Conservation (phyloP, 2,797 vertebrate genomes). For the Typhlichthys subterraneus region DNA sequence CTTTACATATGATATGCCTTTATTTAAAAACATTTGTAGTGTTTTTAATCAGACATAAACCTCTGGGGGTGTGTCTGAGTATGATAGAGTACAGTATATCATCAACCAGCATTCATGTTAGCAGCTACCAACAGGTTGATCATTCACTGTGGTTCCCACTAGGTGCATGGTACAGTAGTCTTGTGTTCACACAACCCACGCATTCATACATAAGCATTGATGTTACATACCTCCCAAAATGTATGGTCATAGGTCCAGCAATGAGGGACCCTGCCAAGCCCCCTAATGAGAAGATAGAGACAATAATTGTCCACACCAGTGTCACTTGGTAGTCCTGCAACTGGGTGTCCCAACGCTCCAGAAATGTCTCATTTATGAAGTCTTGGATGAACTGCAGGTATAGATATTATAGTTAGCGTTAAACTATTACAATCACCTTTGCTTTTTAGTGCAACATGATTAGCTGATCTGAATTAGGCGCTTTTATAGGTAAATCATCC, state of each 20-base stretch:
- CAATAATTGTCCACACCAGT: constrained; percentile 87
- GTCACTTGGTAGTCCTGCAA: constrained; percentile 77
- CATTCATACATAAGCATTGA: background rate
- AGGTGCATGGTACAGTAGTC: too few relatives aligned
- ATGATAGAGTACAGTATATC: background rate
- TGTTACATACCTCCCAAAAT: constrained; percentile 82
- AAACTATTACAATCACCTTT: background rate
- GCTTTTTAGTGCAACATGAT: too few relatives aligned
- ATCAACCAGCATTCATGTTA: background rate
- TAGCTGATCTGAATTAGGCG: too few relatives aligned
- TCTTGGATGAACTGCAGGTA: constrained; percentile 82
- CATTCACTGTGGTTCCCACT: constrained; percentile 22
- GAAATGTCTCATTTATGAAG: constrained; percentile 86
- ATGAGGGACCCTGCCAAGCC: constrained; percentile 84
- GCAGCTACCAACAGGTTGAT: constrained; percentile 9
- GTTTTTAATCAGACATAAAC: too few relatives aligned
- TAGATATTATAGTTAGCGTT: constrained; percentile 3
- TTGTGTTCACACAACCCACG: background rate
- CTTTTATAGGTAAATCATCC: too few relatives aligned
- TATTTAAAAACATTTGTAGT: too few relatives aligned
- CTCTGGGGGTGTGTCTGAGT: too few relatives aligned
- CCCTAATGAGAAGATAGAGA: constrained; percentile 87
- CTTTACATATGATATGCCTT: too few relatives aligned
- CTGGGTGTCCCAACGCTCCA: constrained; percentile 75
- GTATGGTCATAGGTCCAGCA: constrained; percentile 87